Evolutionary conservation across 2,888 invertebrate species (phyloP), one percentile per base, ranked within the genome.

Genomic region (Trissolcus japonicus): DNA sequence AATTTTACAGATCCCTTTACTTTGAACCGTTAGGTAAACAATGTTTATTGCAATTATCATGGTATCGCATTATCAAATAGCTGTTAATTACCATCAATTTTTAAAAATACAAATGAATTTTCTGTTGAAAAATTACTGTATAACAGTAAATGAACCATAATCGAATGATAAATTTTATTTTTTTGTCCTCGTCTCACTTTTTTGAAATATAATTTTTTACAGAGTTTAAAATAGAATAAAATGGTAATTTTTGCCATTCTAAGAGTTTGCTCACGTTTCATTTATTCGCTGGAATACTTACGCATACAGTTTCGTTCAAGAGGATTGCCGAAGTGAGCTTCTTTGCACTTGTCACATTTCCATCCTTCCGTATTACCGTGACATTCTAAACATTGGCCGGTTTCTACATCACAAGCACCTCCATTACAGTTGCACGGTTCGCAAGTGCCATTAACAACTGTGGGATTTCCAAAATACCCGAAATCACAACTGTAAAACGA

Each of bases 331-430:
- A 92, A 94, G 84, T 92, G 92, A 65, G 92, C 91, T 62, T 91
- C 89, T 85, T 93, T 92, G 86, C 94, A 94, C 79, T 84, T 87
- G 57, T 93, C 92, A 85, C 93, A 93, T 78, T 90, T 87, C 85
- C 90, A 90, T 16, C 93, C 94, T 83, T 92, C 92, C 0, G 94
- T 95, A 84, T 94, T 93, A 55, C 93, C 93, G 62, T 91, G 93
- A 86, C 98, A 98, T 50, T 94, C 93, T 66, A 96, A 92, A 89
- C 99, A 99, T 80, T 93, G 92, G 1, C 99, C 99, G 0, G 95
- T 95, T 81, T 91, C 89, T 48, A 93, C 91, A 89, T 98, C 95
- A 90, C 99, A 96, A 0, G 94, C 94, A 2, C 95, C 95, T 0
- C 95, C 96, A 61, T 93, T 94, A 88, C 99, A 99, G 43, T 92